Base-by-base conservation (phyloP, 2,888 invertebrate species). In the Glaucopsyche alexis region DNA sequence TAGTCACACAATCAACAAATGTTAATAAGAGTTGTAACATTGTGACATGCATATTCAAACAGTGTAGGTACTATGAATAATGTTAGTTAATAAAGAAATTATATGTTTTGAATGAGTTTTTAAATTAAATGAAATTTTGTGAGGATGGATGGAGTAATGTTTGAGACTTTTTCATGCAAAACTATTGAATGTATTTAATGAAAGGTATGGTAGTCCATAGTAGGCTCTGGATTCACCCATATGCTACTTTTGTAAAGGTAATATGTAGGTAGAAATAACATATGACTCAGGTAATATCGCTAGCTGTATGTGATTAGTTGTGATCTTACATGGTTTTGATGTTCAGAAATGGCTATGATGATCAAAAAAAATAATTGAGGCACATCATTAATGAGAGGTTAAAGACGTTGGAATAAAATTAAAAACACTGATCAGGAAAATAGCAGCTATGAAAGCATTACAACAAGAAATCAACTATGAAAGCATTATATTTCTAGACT, bases 1-100 rank as follows among this genome's bases (percentile, higher is more conserved):
- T 78, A 78, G 76, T 77, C 65, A 75, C 72, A 73, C 70, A 66
- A 66, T 55, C 42, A 60, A 40, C 55, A 19, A 19, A 40, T 52
- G 16, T 19, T 52, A 72, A 42, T 40, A 50, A 66, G 50, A 40
- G 42, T 69, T 16, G 19, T 29, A 69, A 49, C 19, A 7, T 9
- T 49, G 29, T 69, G 47, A 49, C 67, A 69, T 69, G 69, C 49
- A 69, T 69, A 14, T n/a, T n/a, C n/a, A 69, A 69, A 49, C 49
- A 69, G 49, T 19, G 47, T 45, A n/a, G n/a, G n/a, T n/a, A n/a
- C n/a, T 19, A 67, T 67, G 47, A 67, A 67, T 64, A 64, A 65
- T 13, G 29, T 13, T 60, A 7, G 29, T 29, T 11, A 14, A 60
- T 60, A 60, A 72, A 49, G 29, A 66, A 55, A 42, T 69, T 11